phyloP scores from a whole-genome alignment of 1,140 invertebrate species.

The Pseudobourletiella spinata region DNA sequence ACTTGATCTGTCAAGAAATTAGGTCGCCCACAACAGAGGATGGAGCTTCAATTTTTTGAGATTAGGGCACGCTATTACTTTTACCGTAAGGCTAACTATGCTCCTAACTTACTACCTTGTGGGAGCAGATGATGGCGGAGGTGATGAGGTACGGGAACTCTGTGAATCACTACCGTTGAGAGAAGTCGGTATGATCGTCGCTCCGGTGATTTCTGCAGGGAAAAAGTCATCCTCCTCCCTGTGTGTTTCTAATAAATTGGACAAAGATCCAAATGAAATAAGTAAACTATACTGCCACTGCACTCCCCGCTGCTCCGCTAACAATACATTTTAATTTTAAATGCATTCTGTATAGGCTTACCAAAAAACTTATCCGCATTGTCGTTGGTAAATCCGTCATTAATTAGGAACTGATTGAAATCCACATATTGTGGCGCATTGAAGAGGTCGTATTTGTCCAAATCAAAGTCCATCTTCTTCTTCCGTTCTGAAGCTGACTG shows the following conservation, averaged over 20 bases:
- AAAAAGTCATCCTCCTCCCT: constrained; percentile 29
- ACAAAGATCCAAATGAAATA: not conserved
- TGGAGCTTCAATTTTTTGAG: too few species aligned
- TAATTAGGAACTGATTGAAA: constrained; percentile 17
- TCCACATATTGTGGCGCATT: constrained; percentile 30
- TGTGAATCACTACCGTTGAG: too few species aligned
- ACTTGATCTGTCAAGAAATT: too few species aligned
- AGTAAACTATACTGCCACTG: not conserved
- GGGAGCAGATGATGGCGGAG: too few species aligned
- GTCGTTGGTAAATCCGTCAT: constrained; percentile 13
- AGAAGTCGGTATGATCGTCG: too few species aligned
- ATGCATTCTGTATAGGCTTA: constrained; percentile 3
- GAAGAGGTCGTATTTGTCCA: constrained; percentile 20
- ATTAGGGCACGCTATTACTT: too few species aligned
- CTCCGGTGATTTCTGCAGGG: too few species aligned
- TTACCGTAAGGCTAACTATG: too few species aligned
- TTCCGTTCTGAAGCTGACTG: too few species aligned
- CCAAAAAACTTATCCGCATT: constrained; percentile 28
- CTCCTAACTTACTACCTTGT: too few species aligned
- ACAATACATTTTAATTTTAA: not conserved
- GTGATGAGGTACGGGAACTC: too few species aligned
- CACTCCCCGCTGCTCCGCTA: not conserved
- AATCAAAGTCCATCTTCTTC: not conserved
- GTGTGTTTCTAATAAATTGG: constrained; percentile 20
- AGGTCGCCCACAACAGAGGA: too few species aligned